A percentile compares a stretch with the other conserved stretches of the same genome.
These are phyloP conservation scores for Carettochelys insculpta DNA, from an alignment of 2,113 vertebrate species.

Conservation along the genomic window DNA sequence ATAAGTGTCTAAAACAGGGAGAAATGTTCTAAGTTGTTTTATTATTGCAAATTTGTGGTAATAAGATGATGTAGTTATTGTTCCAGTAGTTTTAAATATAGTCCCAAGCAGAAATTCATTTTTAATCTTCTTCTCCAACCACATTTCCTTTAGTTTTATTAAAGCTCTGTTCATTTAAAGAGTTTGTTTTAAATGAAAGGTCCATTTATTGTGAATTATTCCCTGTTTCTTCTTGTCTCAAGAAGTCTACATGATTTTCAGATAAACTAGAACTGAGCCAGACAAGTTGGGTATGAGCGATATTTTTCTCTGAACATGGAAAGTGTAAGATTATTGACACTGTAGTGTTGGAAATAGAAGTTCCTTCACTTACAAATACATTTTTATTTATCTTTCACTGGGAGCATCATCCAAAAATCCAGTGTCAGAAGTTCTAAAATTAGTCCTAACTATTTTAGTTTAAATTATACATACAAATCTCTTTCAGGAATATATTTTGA, in stretches of 20 bases:
- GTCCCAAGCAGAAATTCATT: conserved; percentile 16
- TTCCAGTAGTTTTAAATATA: background rate
- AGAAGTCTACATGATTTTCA: background rate
- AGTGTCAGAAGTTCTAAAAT: background rate
- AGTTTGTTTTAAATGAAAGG: background rate
- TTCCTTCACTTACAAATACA: background rate
- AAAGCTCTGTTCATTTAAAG: background rate
- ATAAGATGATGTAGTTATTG: background rate
- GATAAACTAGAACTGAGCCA: background rate
- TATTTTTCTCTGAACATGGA: conserved; percentile 1
- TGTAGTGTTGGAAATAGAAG: background rate
- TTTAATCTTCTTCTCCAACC: background rate
- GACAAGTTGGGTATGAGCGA: background rate
- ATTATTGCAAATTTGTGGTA: background rate
- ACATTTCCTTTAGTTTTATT: background rate
- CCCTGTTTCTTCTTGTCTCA: background rate
- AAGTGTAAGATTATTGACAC: background rate
- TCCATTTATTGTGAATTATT: conserved; percentile 2
- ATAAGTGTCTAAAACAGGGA: background rate
- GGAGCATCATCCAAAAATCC: background rate
- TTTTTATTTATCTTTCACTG: conserved; percentile 5
- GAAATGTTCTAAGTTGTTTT: background rate
- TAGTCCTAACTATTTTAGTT: background rate
- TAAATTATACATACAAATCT: background rate
- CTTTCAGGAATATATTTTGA: background rate